Percentiles rank a stretch among this genome's conserved stretches.
phyloP scores from a whole-genome alignment of 2,797 vertebrate species.

The Xenopus petersii region DNA sequence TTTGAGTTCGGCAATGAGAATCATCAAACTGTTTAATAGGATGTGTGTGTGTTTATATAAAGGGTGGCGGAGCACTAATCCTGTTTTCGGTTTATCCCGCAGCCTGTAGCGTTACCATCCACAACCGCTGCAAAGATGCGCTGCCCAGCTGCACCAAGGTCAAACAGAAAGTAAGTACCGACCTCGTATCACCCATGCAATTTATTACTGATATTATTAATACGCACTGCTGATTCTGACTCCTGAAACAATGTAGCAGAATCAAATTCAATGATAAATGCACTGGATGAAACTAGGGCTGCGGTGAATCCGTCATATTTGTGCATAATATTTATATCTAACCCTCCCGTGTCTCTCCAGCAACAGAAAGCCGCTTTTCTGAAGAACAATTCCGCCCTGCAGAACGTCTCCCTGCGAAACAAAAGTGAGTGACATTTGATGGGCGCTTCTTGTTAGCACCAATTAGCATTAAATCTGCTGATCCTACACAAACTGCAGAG shows the following conservation, averaged over 20 bases:
- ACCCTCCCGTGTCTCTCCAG: slow-evolving; percentile 52
- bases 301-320: too few relatives aligned
- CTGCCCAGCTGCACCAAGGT: slow-evolving; percentile 88
- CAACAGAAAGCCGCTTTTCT: slow-evolving; percentile 82
- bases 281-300: too few relatives aligned
- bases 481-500: too few relatives aligned
- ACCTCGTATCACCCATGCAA: too few relatives aligned
- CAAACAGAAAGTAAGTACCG: slow-evolving; percentile 82
- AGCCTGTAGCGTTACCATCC: slow-evolving; percentile 90
- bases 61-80: not conserved
- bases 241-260: too few relatives aligned
- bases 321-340: too few relatives aligned
- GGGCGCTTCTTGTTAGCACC: too few relatives aligned
- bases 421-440: slow-evolving; percentile 72
- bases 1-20: too few relatives aligned
- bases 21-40: not conserved
- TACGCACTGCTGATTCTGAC: too few relatives aligned
- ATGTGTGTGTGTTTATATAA: not conserved
- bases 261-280: too few relatives aligned
- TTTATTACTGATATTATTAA: too few relatives aligned
- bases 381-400: slow-evolving; percentile 78
- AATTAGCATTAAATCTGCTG: too few relatives aligned
- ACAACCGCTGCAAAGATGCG: slow-evolving; percentile 90
- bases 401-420: slow-evolving; percentile 78
- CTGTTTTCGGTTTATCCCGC: slow-evolving; percentile 41